phyloP scores from a whole-genome alignment of 2,113 vertebrate species.

The Syrmaticus mikado region DNA sequence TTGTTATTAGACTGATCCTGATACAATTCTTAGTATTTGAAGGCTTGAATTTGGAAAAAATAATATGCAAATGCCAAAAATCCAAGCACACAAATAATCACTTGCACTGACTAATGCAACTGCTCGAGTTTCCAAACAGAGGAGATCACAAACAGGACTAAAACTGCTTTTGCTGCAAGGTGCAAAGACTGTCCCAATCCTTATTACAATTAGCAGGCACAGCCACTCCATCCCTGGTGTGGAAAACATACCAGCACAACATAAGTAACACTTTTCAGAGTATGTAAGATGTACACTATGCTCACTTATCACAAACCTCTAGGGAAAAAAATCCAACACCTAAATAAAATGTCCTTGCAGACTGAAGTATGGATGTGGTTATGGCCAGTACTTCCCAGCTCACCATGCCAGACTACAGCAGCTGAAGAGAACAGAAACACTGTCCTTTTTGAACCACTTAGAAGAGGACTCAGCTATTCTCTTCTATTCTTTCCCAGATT shows the following conservation, averaged over 20 bases:
- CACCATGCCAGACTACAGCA: neutral
- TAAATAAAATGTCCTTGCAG: neutral
- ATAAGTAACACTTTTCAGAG: neutral
- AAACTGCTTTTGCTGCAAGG: neutral
- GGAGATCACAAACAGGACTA: neutral
- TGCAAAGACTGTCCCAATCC: neutral
- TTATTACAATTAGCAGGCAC: neutral
- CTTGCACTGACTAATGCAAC: neutral
- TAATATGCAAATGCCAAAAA: neutral
- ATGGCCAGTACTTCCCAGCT: neutral
- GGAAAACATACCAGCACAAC: neutral
- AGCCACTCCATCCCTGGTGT: fast-evolving
- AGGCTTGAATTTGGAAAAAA: neutral
- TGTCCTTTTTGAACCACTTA: neutral
- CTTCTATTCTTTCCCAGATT: neutral
- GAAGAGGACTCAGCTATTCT: neutral
- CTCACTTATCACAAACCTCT: neutral
- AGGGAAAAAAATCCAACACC: neutral
- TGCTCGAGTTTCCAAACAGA: neutral
- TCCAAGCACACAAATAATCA: neutral
- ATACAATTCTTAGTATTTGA: neutral
- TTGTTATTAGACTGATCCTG: neutral
- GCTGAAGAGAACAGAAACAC: neutral
- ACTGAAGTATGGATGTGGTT: neutral
- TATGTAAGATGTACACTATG: neutral